phyloP scores from a whole-genome alignment of 2,888 invertebrate species.

The Drosophila pseudotalamancana region DNA sequence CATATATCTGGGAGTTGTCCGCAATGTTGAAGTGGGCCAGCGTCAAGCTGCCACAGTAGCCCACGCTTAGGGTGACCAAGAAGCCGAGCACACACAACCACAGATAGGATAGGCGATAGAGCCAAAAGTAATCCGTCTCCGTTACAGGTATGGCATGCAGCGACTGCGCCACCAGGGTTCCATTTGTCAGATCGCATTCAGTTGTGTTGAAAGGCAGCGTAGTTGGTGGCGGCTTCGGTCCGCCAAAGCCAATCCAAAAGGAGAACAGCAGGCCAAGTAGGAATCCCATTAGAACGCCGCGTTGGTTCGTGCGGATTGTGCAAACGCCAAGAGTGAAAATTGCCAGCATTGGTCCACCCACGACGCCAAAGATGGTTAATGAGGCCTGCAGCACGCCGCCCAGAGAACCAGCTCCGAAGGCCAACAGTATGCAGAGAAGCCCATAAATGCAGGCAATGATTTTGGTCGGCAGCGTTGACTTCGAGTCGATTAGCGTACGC shows the following conservation, averaged over 20 bases:
- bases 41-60: constrained; percentile 85
- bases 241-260: constrained; percentile 94
- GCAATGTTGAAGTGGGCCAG: constrained; percentile 80
- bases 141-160: constrained; percentile 19
- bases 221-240: constrained; percentile 87
- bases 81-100: constrained; percentile 88
- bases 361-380: constrained; percentile 93
- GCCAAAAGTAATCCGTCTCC: constrained; percentile 83
- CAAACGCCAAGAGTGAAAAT: constrained; percentile 94
- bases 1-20: constrained; percentile 77
- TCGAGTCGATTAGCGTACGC: constrained; percentile 83
- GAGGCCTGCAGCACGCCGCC: constrained; percentile 94
- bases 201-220: constrained; percentile 86
- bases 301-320: constrained; percentile 89
- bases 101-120: constrained; percentile 90
- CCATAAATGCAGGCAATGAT: constrained; percentile 90
- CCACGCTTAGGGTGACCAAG: constrained; percentile 85
- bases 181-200: constrained; percentile 85
- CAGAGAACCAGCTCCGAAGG: constrained; percentile 92
- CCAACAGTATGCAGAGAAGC: constrained; percentile 90
- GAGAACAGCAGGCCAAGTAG: constrained; percentile 88
- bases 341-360: constrained; percentile 93
- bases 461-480: constrained; percentile 87
- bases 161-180: constrained; percentile 34
- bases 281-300: constrained; percentile 89